These are phyloP conservation scores for Epistrophe eligans DNA, from an alignment of 2,888 invertebrate genomes.

Conservation along the genomic window DNA sequence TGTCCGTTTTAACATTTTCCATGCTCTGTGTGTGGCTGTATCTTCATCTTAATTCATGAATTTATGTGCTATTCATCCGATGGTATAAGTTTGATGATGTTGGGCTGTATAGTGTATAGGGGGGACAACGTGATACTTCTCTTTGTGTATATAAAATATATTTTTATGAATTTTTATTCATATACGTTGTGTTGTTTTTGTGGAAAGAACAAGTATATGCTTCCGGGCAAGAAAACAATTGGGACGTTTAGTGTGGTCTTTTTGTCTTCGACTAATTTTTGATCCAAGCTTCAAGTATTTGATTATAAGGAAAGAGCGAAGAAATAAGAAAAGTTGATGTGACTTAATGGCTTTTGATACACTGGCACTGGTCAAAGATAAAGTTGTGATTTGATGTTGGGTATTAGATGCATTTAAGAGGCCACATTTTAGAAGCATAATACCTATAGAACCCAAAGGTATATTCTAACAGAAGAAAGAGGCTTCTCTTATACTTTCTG, in stretches of 20 bases:
- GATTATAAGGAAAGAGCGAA: slow-evolving; percentile 58
- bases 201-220: slow-evolving; percentile 54
- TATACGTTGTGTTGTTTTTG: slow-evolving; percentile 7
- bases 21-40: slow-evolving; percentile 78
- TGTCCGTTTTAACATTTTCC: slow-evolving; percentile 56
- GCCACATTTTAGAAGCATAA: too few species aligned
- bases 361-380: too few species aligned
- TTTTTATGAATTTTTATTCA: slow-evolving; percentile 14
- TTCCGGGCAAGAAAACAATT: slow-evolving; percentile 68
- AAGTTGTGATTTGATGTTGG: too few species aligned
- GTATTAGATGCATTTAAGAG: too few species aligned
- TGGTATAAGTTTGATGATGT: not conserved
- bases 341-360: slow-evolving; percentile 67
- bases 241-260: slow-evolving; percentile 26
- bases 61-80: slow-evolving; percentile 75
- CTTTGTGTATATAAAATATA: slow-evolving; percentile 16
- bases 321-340: slow-evolving; percentile 61
- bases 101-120: not conserved
- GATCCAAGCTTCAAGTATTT: slow-evolving; percentile 57
- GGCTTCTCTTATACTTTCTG: too few species aligned
- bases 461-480: too few species aligned
- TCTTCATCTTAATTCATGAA: slow-evolving; percentile 75
- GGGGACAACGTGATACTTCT: slow-evolving; percentile 57
- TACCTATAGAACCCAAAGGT: too few species aligned
- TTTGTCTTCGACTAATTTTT: slow-evolving; percentile 42